Conservation (phyloP, 2,888 invertebrate species). For the Dione juno region DNA sequence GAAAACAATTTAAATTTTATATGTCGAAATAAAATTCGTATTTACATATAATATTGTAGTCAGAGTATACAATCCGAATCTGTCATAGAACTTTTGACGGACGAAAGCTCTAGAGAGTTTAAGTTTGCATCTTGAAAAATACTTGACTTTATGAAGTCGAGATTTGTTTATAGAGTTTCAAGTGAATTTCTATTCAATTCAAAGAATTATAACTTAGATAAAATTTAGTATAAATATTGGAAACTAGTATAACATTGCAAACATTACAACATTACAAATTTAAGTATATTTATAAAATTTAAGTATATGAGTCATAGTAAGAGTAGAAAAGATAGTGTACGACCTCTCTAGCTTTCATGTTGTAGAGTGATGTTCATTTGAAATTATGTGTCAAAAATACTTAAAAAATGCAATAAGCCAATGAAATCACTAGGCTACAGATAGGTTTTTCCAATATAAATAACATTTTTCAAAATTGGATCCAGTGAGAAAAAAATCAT, state of each 20-base stretch:
- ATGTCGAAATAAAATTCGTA: background rate
- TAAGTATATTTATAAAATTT: too few relatives aligned
- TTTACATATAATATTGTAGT: conserved; percentile 3
- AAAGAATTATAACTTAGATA: background rate
- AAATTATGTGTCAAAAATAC: too few relatives aligned
- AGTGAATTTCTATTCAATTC: background rate
- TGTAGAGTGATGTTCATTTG: too few relatives aligned
- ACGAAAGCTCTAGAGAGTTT: conserved; percentile 6
- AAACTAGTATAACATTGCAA: too few relatives aligned
- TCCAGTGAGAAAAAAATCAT: background rate
- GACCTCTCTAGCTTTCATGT: too few relatives aligned
- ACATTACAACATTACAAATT: too few relatives aligned
- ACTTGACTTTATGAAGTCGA: conserved; percentile 1
- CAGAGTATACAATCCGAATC: background rate
- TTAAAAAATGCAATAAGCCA: too few relatives aligned
- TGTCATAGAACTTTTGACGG: conserved; percentile 18
- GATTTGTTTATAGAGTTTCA: background rate
- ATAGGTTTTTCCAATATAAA: background rate
- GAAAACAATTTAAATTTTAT: too few relatives aligned
- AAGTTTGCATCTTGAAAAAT: conserved; percentile 18
- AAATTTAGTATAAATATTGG: too few relatives aligned
- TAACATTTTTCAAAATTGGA: too few relatives aligned
- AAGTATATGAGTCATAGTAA: too few relatives aligned
- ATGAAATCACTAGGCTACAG: background rate
- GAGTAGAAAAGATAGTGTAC: too few relatives aligned